A percentile compares a stretch with the other conserved stretches of the same genome.
phyloP scores from a whole-genome alignment of 2,888 invertebrate genomes.

The Deroplatys truncata region DNA sequence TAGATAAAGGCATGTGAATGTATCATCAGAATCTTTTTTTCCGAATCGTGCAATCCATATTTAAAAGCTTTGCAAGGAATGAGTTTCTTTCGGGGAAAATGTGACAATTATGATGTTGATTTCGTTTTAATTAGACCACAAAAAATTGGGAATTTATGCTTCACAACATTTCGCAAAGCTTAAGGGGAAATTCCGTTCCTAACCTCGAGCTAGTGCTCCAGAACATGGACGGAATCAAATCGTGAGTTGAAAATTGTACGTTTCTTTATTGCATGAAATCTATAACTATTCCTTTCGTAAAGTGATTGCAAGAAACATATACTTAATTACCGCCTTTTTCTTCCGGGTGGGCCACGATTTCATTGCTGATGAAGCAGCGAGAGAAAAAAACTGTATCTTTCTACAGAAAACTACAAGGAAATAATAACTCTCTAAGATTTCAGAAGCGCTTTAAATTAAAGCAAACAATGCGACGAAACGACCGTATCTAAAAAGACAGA shows the following conservation, averaged over 20 bases:
- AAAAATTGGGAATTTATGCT: not conserved
- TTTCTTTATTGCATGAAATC: conserved; percentile 2
- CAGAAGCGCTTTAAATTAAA: not conserved
- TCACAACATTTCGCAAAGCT: not conserved
- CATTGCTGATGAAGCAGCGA: not conserved
- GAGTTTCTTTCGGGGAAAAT: not conserved
- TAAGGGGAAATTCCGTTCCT: not conserved
- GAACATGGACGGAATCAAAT: not conserved
- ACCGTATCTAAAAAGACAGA: not conserved
- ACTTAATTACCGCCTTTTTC: not conserved
- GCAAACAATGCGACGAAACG: not conserved
- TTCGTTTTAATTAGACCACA: not conserved
- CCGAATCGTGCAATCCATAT: too few species aligned
- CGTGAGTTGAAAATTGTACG: not conserved
- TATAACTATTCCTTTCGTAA: not conserved
- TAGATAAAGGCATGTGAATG: too few species aligned
- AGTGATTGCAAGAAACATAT: not conserved
- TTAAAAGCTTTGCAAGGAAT: not conserved
- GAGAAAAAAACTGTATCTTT: not conserved
- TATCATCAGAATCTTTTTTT: too few species aligned
- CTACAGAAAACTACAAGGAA: not conserved
- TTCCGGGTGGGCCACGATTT: conserved; percentile 1
- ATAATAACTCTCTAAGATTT: not conserved
- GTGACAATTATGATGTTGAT: not conserved
- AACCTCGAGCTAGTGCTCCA: not conserved